Evolutionary conservation across 2,888 invertebrate species (phyloP), one percentile per base, ranked within the genome.

Genomic region (Pollenia amentaria): DNA sequence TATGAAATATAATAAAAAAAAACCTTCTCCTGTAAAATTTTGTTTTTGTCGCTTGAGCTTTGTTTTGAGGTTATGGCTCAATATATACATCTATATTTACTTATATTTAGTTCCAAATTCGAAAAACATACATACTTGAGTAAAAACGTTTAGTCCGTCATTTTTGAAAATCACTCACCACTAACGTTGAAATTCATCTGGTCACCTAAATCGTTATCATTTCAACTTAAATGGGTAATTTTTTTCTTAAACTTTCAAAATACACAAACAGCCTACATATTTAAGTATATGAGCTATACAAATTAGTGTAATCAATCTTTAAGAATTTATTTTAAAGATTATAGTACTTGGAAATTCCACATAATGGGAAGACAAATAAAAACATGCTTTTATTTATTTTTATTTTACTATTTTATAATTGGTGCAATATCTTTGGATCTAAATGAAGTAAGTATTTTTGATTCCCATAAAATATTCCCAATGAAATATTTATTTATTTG

Each of bases 191-290:
- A 29, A 29, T 29, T 29, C 11, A 55, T 55, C 53, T 65, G 69
- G 40, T 40, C 44, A 55, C 42, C 42, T 76, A 29, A 65, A 65
- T 44, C 44, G 29, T 76, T 76, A 65, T 76, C 76, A 76, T 53
- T 53, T 53, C 40, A 21, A 51, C 51, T 51, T 11, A 76, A 64
- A 76, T 64, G 8, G 76, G 76, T 70, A 14, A 53, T 42, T 76
- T 64, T 64, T 76, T 62, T 29, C 29, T 29, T 18, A 10, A 55
- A 55, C 14, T 57, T 18, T 12, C 12, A 40, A 51, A 18, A 16
- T 48, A 44, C n/a, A 57, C n/a, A 51, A 16, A 53, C 29, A 11
- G 10, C 1, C 1, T 65, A 65, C 11, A 11, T 46, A 46, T 3
- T 7, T 64, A 18, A 12, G 10, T 11, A 62, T 62, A 16, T 42